phyloP scores from a whole-genome alignment of 2,113 vertebrate genomes.

The Platysteira castanea region DNA sequence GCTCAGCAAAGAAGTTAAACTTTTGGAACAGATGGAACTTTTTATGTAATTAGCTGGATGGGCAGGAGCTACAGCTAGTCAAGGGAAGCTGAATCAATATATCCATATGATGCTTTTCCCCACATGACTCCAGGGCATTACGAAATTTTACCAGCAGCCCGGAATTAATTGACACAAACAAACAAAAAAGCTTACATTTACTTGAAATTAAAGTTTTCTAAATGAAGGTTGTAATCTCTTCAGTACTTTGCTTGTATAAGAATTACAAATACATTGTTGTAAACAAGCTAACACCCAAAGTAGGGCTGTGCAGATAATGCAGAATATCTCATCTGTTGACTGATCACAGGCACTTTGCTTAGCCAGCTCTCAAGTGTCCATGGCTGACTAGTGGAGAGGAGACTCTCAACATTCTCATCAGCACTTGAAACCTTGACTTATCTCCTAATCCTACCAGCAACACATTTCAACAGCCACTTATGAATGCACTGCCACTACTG shows the following conservation, averaged over 20 bases:
- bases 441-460: constrained; percentile 49
- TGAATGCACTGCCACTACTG: neutral
- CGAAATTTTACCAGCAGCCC: neutral
- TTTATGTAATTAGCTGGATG: neutral
- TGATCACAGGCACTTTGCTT: neutral
- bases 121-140: neutral
- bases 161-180: neutral
- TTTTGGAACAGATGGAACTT: neutral
- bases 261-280: neutral
- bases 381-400: neutral
- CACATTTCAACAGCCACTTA: constrained; percentile 69
- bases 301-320: neutral
- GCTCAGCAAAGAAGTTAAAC: neutral
- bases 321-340: neutral
- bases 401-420: constrained; percentile 56
- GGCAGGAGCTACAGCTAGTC: neutral
- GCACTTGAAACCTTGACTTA: constrained; percentile 53
- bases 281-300: neutral
- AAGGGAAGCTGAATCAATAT: neutral
- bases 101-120: neutral
- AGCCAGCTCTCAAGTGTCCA: constrained; percentile 14
- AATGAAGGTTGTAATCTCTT: neutral
- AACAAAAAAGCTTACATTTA: neutral
- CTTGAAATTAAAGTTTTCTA: neutral
- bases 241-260: neutral